phyloP scores from a whole-genome alignment of 2,888 invertebrate genomes.

The Cryptocephalus moraei region DNA sequence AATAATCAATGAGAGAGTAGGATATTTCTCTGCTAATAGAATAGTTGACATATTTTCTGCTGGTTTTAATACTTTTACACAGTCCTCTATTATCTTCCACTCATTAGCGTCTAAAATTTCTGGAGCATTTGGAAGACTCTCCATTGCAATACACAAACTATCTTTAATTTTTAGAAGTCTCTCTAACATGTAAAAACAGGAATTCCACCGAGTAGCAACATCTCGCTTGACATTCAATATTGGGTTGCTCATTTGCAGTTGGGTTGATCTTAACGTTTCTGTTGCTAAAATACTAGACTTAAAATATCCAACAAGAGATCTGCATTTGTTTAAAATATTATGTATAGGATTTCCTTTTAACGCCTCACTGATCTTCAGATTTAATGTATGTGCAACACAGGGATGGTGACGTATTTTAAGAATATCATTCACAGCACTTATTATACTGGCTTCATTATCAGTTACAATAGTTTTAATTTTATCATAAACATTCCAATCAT shows the following conservation, averaged over 20 bases:
- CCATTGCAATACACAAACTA: slow-evolving; percentile 5
- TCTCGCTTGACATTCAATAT: slow-evolving; percentile 20
- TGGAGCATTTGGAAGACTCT: slow-evolving; percentile 7
- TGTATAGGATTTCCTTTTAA: neutral
- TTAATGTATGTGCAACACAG: slow-evolving; percentile 1
- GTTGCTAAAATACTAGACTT: slow-evolving; percentile 10
- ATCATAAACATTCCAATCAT: too few species aligned
- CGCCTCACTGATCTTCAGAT: slow-evolving; percentile 5
- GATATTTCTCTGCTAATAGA: slow-evolving; percentile 10
- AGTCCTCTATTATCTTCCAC: slow-evolving; percentile 7
- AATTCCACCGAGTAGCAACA: slow-evolving; percentile 20
- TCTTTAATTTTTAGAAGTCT: slow-evolving; percentile 8
- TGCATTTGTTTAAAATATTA: slow-evolving; percentile 12
- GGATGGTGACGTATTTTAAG: too few species aligned
- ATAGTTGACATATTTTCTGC: slow-evolving; percentile 4
- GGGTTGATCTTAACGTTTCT: slow-evolving; percentile 8
- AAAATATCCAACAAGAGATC: slow-evolving; percentile 12
- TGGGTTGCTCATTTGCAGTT: slow-evolving; percentile 14
- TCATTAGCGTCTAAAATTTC: slow-evolving; percentile 9
- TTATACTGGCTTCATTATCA: too few species aligned
- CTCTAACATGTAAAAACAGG: slow-evolving; percentile 9
- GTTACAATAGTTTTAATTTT: too few species aligned
- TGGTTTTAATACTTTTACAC: slow-evolving; percentile 8
- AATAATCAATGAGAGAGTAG: slow-evolving; percentile 8
- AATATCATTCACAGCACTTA: too few species aligned